phyloP scores from a whole-genome alignment of 2,113 vertebrate genomes.

The Nothobranchius kuhntae region DNA sequence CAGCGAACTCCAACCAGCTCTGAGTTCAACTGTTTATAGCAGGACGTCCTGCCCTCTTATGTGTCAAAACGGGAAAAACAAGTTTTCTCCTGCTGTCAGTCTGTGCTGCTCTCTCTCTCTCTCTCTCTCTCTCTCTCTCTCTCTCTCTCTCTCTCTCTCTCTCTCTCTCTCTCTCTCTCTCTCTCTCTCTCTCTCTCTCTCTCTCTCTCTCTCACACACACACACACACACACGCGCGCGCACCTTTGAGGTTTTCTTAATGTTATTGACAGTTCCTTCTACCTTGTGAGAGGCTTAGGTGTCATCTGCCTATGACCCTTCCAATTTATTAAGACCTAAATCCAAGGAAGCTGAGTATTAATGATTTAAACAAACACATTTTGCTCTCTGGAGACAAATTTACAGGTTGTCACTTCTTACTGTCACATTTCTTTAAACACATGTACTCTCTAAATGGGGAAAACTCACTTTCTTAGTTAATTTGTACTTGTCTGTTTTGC shows the following conservation, averaged over 20 bases:
- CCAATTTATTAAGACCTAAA: too few relatives aligned
- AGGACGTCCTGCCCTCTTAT: conserved; percentile 52
- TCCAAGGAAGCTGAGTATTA: too few relatives aligned
- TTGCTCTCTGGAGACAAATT: too few relatives aligned
- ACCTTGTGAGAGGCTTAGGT: conserved; percentile 19
- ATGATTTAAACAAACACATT: too few relatives aligned
- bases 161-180: too few relatives aligned
- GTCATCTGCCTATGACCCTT: too few relatives aligned
- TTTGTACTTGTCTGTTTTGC: not conserved
- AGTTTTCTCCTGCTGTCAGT: conserved; percentile 53
- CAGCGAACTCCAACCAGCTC: conserved; percentile 9
- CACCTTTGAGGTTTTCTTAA: conserved; percentile 20
- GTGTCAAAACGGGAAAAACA: conserved; percentile 77
- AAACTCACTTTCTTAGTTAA: not conserved
- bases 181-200: too few relatives aligned
- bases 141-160: conserved; percentile 1
- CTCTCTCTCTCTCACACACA: conserved; percentile 25
- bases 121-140: too few relatives aligned
- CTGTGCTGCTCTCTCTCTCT: conserved; percentile 35
- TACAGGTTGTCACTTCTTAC: too few relatives aligned
- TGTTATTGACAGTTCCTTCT: conserved; percentile 16
- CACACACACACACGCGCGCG: not conserved
- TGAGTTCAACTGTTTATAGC: conserved; percentile 41
- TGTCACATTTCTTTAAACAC: not conserved
- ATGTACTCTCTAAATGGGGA: not conserved